Conservation (phyloP, 2,797 vertebrate species). For the Enteromius viviparus region DNA sequence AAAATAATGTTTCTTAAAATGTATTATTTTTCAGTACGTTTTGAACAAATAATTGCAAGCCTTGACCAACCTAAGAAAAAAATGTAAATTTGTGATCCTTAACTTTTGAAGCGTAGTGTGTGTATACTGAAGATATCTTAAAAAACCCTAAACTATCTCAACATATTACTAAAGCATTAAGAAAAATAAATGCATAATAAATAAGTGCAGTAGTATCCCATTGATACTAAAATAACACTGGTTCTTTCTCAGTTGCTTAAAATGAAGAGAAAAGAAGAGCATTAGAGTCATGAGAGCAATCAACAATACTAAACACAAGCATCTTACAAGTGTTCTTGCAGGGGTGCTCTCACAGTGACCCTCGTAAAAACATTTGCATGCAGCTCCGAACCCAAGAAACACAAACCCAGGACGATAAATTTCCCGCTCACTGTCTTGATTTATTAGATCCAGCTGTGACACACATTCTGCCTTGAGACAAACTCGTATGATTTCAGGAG, state of each 20-base stretch:
- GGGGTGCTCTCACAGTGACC: slow-evolving; percentile 45
- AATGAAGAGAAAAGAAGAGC: not conserved
- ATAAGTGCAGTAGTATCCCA: not conserved
- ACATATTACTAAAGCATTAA: not conserved
- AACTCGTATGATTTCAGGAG: not conserved
- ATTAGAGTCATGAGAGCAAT: not conserved
- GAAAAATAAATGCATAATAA: not conserved
- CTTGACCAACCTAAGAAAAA: not conserved
- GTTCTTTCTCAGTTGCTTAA: not conserved
- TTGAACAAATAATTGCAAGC: not conserved
- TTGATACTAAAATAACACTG: not conserved
- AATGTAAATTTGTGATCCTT: not conserved
- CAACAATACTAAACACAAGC: not conserved
- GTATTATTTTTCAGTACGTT: not conserved
- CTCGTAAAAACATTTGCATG: slow-evolving; percentile 71
- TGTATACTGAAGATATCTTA: too few species aligned
- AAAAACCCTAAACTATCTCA: not conserved
- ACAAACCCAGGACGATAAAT: slow-evolving; percentile 50
- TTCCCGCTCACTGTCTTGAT: not conserved
- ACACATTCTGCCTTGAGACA: not conserved
- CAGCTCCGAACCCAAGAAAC: slow-evolving; percentile 74
- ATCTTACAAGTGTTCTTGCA: slow-evolving; percentile 17
- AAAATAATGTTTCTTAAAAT: not conserved
- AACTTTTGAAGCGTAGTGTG: not conserved
- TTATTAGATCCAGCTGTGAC: slow-evolving; percentile 13